These are phyloP conservation scores for Taenioides sp. DNA, from an alignment of 2,797 vertebrate genomes.

Conservation along the genomic window DNA sequence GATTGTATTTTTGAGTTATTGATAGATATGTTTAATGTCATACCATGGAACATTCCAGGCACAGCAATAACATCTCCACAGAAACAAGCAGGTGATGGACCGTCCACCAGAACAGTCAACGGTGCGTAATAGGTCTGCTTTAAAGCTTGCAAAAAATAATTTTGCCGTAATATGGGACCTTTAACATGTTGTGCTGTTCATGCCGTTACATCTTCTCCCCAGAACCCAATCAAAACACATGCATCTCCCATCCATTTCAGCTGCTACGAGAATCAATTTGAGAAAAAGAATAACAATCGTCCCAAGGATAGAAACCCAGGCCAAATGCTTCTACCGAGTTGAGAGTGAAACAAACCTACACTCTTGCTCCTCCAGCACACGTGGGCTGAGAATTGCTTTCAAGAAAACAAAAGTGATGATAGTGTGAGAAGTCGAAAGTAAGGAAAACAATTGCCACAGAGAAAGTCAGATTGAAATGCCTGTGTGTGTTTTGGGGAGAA, in stretches of 20 bases:
- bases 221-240: not conserved
- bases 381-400: constrained; percentile 5
- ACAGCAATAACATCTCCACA: no score
- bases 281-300: not conserved
- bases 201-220: not conserved
- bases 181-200: not conserved
- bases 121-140: no score
- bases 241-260: constrained; percentile 1
- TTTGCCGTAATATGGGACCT: no score
- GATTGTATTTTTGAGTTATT: no score
- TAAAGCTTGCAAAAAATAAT: no score
- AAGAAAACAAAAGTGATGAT: constrained; percentile 13
- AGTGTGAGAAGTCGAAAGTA: not conserved
- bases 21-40: no score
- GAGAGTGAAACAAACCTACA: constrained; percentile 8
- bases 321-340: not conserved
- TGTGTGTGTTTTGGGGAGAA: constrained; percentile 21
- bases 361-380: constrained; percentile 6
- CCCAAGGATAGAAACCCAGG: not conserved
- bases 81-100: no score
- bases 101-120: no score
- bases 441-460: not conserved
- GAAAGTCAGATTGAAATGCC: constrained; percentile 16
- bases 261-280: not conserved
- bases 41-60: no score